Percentiles rank a stretch among this genome's conserved stretches.
phyloP scores from a whole-genome alignment of 2,888 invertebrate species.

The Osedax fenrisi region DNA sequence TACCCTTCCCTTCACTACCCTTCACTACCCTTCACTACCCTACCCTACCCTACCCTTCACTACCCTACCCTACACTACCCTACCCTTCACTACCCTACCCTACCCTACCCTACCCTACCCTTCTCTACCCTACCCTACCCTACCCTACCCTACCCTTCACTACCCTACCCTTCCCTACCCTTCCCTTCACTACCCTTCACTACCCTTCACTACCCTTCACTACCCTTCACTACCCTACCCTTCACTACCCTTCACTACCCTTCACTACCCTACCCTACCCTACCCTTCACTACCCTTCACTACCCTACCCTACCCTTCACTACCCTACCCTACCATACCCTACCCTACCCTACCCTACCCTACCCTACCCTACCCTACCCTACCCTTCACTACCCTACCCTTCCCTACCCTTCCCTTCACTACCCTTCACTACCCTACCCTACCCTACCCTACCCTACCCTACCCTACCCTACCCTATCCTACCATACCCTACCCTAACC shows the following conservation, averaged over 20 bases:
- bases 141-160: not conserved
- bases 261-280: not conserved
- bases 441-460: not conserved
- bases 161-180: not conserved
- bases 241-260: not conserved
- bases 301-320: not conserved
- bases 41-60: not conserved
- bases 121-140: not conserved
- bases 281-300: not conserved
- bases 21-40: not conserved
- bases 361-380: not conserved
- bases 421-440: not conserved
- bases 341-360: not conserved
- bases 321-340: not conserved
- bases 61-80: not conserved
- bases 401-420: not conserved
- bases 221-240: not conserved
- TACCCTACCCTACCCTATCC: not conserved
- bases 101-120: not conserved
- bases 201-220: not conserved
- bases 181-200: not conserved
- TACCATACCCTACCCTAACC: not conserved
- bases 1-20: not conserved
- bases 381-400: not conserved
- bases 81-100: not conserved